These are phyloP conservation scores for Berghia stephanieae DNA, from an alignment of 1,140 invertebrate species.

Conservation along the genomic window DNA sequence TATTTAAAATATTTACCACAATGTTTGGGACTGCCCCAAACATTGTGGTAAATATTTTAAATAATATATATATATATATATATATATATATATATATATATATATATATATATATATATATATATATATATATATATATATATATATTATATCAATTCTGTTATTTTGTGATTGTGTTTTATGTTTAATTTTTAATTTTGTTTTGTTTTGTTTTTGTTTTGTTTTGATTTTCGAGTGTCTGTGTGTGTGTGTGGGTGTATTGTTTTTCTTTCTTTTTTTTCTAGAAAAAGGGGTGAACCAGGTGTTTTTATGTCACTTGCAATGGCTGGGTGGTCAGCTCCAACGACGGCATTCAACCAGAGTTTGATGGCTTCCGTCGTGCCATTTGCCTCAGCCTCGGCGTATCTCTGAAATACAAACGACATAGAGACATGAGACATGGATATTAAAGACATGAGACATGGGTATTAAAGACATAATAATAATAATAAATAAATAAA, in stretches of 20 bases:
- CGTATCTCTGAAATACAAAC: constrained; percentile 51
- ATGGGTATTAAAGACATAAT: no score
- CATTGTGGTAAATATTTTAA: no score
- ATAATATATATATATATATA: no score
- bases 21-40: no score
- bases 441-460: no score
- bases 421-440: no score
- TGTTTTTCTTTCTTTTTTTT: background rate
- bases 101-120: no score
- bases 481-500: no score
- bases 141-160: background rate
- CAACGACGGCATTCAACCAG: constrained; percentile 52
- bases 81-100: no score
- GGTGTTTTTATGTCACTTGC: constrained; percentile 38
- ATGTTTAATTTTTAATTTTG: background rate
- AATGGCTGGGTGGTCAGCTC: constrained; percentile 45
- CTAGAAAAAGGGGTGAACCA: background rate
- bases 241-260: background rate
- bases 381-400: constrained; percentile 52
- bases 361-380: constrained; percentile 48
- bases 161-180: background rate
- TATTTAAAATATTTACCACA: no score
- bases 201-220: background rate
- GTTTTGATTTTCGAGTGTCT: background rate
- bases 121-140: no score